Conservation (phyloP, 2,888 invertebrate genomes). For the Rambutsinella grinnellia region DNA sequence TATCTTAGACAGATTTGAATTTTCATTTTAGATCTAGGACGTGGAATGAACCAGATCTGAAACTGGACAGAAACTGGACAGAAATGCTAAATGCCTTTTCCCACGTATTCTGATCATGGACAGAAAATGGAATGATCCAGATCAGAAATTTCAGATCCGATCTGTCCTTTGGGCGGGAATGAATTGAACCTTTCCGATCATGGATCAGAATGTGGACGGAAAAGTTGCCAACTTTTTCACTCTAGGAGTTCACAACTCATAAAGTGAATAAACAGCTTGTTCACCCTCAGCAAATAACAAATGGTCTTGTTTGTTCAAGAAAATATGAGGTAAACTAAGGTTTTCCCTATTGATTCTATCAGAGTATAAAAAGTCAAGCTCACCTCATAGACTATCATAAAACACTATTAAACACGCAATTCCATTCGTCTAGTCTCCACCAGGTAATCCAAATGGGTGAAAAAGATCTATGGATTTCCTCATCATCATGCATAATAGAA, state of each 20-base stretch:
- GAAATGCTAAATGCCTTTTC: too few species aligned
- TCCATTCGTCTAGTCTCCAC: not conserved
- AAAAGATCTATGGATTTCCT: not conserved
- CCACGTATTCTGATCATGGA: too few species aligned
- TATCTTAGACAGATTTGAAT: too few species aligned
- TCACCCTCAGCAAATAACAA: too few species aligned
- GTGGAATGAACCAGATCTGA: too few species aligned
- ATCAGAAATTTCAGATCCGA: too few species aligned
- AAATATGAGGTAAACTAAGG: not conserved
- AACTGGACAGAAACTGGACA: too few species aligned
- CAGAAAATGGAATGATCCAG: too few species aligned
- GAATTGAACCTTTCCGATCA: too few species aligned
- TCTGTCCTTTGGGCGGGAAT: too few species aligned
- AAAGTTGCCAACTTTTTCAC: not conserved
- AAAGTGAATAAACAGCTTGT: not conserved
- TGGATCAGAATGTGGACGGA: not conserved
- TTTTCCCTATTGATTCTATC: not conserved
- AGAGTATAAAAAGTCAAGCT: not conserved
- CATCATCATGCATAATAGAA: not conserved
- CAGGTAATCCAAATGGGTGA: not conserved
- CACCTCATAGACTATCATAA: not conserved
- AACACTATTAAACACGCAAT: not conserved
- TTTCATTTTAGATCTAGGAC: too few species aligned
- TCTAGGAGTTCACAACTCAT: not conserved
- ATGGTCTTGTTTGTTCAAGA: too few species aligned